A percentile compares a stretch with the other conserved stretches of the same genome.
Evolutionary conservation across 2,888 invertebrate species (phyloP).

Genomic region (Spialia ferax): DNA sequence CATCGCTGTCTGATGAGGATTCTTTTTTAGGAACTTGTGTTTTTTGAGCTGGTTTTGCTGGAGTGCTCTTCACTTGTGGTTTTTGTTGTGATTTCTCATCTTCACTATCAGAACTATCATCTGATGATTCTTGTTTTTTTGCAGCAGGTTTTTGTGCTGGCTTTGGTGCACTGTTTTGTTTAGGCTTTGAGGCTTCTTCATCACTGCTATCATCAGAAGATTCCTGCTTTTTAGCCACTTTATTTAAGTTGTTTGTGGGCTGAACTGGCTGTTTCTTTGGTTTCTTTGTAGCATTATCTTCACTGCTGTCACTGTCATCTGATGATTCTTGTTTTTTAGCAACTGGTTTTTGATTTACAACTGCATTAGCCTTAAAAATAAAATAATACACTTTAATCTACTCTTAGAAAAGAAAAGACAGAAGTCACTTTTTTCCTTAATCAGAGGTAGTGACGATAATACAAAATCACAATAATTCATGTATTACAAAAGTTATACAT

Average conservation of each 20-base stretch:
- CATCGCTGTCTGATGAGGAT: constrained; percentile 63
- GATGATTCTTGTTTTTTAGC: constrained; percentile 68
- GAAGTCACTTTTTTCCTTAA: neutral
- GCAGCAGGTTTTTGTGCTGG: constrained; percentile 21
- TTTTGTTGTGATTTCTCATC: constrained; percentile 58
- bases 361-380: constrained; percentile 46
- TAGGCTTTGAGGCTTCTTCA: constrained; percentile 61
- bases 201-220: constrained; percentile 60
- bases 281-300: constrained; percentile 61
- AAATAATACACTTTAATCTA: constrained; percentile 10
- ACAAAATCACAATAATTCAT: constrained; percentile 61
- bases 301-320: constrained; percentile 65
- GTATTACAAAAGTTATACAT: constrained; percentile 51
- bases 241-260: constrained; percentile 52
- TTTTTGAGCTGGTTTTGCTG: constrained; percentile 44
- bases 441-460: constrained; percentile 79
- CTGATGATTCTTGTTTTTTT: constrained; percentile 57
- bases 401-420: neutral
- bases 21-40: constrained; percentile 47
- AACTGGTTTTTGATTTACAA: constrained; percentile 55
- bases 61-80: constrained; percentile 11
- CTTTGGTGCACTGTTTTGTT: constrained; percentile 44
- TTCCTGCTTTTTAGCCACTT: constrained; percentile 57
- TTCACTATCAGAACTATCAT: constrained; percentile 52
- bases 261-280: constrained; percentile 55